phyloP scores from a whole-genome alignment of 2,888 invertebrate species.

The Platerodrilus igneus region DNA sequence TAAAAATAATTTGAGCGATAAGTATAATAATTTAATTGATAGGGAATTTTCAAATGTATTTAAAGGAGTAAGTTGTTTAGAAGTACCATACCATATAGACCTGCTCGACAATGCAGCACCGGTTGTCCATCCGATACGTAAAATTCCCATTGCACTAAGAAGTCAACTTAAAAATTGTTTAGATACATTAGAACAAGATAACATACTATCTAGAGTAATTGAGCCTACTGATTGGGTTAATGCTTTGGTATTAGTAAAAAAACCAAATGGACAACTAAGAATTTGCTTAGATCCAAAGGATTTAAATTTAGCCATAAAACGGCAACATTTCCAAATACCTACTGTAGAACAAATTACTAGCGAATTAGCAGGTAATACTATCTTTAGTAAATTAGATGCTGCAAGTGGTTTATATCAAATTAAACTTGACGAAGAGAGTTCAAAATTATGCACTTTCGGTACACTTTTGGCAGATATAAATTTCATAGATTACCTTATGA shows the following conservation, averaged over 20 bases:
- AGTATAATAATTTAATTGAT: neutral
- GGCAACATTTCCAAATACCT: conserved; percentile 10
- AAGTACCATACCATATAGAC: conserved; percentile 18
- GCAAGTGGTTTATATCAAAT: conserved; percentile 9
- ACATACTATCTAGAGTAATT: conserved; percentile 19
- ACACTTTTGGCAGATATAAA: too few species aligned
- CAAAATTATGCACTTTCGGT: conserved; percentile 7
- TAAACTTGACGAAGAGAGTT: conserved; percentile 8
- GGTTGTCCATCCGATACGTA: conserved; percentile 21
- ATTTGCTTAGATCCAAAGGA: conserved; percentile 10
- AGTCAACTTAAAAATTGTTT: conserved; percentile 21
- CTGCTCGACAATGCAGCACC: conserved; percentile 15
- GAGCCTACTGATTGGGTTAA: conserved; percentile 11
- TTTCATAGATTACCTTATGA: too few species aligned
- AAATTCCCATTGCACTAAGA: conserved; percentile 23
- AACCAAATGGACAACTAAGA: conserved; percentile 3
- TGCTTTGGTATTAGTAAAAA: conserved; percentile 5
- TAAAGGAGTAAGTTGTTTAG: conserved; percentile 25
- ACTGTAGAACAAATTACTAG: conserved; percentile 5
- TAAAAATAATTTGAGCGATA: neutral
- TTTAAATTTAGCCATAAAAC: conserved; percentile 9
- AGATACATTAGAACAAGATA: conserved; percentile 19
- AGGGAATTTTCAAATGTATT: conserved; percentile 25
- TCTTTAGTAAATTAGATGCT: conserved; percentile 8
- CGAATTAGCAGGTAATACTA: conserved; percentile 1